Evolutionary conservation across 2,888 invertebrate species (phyloP).

Genomic region (Tholera decimalis): DNA sequence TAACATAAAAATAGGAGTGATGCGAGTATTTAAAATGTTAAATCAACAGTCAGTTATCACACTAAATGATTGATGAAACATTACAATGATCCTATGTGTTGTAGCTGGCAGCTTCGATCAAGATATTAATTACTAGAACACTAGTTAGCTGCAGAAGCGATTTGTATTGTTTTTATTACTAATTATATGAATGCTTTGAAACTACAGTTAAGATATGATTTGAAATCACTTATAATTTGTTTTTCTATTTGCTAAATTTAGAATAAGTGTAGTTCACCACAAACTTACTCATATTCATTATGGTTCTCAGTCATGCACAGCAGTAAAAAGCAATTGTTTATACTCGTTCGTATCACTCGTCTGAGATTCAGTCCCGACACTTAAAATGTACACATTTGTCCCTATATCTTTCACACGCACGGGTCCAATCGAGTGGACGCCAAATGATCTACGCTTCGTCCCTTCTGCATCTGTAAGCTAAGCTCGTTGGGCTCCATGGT

Average conservation of each 20-base stretch:
- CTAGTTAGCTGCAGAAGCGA: conserved; percentile 68
- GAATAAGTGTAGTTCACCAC: conserved; percentile 67
- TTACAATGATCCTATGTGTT: conserved; percentile 54
- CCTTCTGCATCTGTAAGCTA: conserved; percentile 81
- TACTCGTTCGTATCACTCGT: conserved; percentile 36
- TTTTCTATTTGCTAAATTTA: conserved; percentile 63
- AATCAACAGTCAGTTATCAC: conserved; percentile 65
- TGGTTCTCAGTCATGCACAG: conserved; percentile 53
- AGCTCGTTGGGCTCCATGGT: conserved; percentile 85
- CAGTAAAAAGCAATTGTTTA: conserved; percentile 47
- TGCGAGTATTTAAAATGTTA: conserved; percentile 65
- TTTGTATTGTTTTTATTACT: conserved; percentile 59
- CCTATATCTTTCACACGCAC: conserved; percentile 69
- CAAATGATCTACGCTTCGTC: conserved; percentile 86
- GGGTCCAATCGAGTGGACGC: conserved; percentile 77
- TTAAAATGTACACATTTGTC: conserved; percentile 25
- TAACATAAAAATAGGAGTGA: conserved; percentile 55
- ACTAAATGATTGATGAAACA: conserved; percentile 57
- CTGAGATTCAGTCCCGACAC: conserved; percentile 65
- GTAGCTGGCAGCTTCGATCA: conserved; percentile 38
- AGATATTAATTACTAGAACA: conserved; percentile 55
- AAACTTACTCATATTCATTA: conserved; percentile 72
- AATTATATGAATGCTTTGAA: conserved; percentile 76
- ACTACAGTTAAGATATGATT: conserved; percentile 88
- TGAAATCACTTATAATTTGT: conserved; percentile 84